Percentiles rank a stretch among this genome's conserved stretches.
phyloP scores from a whole-genome alignment of 2,113 vertebrate genomes.

The Dolichallabes microphthalmus region DNA sequence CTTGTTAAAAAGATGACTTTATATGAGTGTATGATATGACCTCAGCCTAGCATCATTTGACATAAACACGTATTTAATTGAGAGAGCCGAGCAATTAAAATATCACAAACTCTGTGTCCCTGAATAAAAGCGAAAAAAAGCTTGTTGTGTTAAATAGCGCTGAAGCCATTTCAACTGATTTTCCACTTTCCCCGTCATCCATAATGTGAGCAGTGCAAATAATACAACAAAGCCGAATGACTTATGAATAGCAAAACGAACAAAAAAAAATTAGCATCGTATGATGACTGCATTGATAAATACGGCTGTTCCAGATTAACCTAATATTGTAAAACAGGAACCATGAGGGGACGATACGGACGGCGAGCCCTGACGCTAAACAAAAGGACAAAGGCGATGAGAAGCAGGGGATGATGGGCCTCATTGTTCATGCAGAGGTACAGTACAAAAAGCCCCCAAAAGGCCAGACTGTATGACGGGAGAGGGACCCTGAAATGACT shows the following conservation, averaged over 20 bases:
- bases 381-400: constrained; percentile 35
- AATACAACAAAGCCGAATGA: background rate
- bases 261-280: background rate
- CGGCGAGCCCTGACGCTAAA: constrained; percentile 20
- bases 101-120: too few species aligned
- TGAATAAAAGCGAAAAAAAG: background rate
- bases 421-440: constrained; percentile 67
- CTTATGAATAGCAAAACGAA: background rate
- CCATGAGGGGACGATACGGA: constrained; percentile 11
- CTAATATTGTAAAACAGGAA: constrained; percentile 16
- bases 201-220: background rate
- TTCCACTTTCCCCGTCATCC: background rate
- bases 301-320: constrained; percentile 10
- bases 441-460: constrained; percentile 66
- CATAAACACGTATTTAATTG: background rate
- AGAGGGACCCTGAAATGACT: constrained; percentile 79
- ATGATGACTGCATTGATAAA: constrained; percentile 14
- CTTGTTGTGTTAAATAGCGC: background rate
- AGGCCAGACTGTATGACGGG: constrained; percentile 55
- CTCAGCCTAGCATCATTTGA: background rate
- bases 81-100: background rate
- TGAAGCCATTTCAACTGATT: background rate
- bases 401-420: constrained; percentile 57
- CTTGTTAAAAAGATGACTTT: background rate
- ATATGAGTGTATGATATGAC: background rate